Percentiles rank a stretch among this genome's conserved stretches.
phyloP scores from a whole-genome alignment of 2,888 invertebrate genomes.

The Eudasyphora cyanicolor region DNA sequence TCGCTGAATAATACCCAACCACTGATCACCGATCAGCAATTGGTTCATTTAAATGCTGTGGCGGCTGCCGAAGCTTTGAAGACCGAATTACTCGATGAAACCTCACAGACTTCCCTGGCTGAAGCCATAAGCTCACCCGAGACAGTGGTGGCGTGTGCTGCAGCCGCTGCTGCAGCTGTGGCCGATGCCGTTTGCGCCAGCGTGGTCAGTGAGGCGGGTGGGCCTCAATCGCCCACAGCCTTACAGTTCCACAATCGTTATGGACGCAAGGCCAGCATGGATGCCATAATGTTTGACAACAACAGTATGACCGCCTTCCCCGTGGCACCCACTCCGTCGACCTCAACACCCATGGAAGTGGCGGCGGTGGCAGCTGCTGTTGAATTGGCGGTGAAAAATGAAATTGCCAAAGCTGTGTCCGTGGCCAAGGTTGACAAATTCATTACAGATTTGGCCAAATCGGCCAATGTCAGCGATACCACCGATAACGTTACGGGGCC shows the following conservation, averaged over 20 bases:
- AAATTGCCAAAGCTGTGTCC: constrained; percentile 81
- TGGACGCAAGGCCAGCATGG: constrained; percentile 74
- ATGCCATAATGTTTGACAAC: constrained; percentile 76
- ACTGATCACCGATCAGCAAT: constrained; percentile 77
- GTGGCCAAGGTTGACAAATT: constrained; percentile 80
- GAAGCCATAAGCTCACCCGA: constrained; percentile 75
- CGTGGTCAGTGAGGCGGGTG: constrained; percentile 7
- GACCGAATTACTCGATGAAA: constrained; percentile 87
- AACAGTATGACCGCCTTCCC: constrained; percentile 76
- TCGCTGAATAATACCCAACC: constrained; percentile 81
- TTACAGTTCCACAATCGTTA: constrained; percentile 73
- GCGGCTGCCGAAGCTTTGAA: constrained; percentile 82
- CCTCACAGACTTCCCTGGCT: constrained; percentile 82
- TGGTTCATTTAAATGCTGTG: constrained; percentile 72
- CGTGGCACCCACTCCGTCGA: constrained; percentile 68
- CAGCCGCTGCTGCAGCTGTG: constrained; percentile 51
- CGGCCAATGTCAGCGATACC: constrained; percentile 71
- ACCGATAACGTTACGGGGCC: constrained; percentile 68
- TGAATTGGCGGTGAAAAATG: constrained; percentile 82
- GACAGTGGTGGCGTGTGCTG: constrained; percentile 75
- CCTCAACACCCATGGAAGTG: constrained; percentile 71
- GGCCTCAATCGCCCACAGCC: constrained; percentile 71
- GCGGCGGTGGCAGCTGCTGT: constrained; percentile 76
- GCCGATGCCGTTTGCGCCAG: constrained; percentile 5
- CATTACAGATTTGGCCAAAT: constrained; percentile 74